Base-by-base conservation (phyloP, 1,140 invertebrate species). In the Trichonephila clavipes region DNA sequence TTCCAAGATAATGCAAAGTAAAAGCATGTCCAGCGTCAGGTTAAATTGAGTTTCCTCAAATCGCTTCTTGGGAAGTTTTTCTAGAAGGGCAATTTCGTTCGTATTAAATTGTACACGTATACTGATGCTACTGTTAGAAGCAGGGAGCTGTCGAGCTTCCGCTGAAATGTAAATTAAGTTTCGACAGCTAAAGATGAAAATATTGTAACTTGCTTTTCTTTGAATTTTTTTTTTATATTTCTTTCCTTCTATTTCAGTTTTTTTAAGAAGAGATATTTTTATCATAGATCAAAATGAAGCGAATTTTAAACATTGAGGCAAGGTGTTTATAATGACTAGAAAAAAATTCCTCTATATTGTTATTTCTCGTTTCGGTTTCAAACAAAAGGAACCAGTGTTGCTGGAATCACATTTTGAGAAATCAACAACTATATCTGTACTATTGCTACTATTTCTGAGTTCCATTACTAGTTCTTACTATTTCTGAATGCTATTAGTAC, bases 41-140 rank as follows among this genome's bases (percentile, higher is more conserved):
- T 77, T 40, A 77, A 77, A 77, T 77, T 77, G 72, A 77, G 72
- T 77, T 77, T 77, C 16, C 72, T 34, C 72, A 77, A 77, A 77
- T 40, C 72, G 72, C 72, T 40, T 77, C 34, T 18, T 18, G 6
- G 14, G 28, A 6, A 77, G 4, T 0, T 40, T 40, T 24, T 77
- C 34, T 40, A 16, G 34, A 40, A 77, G 28, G 28, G 72, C 28
- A 77, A 77, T 77, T 77, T 77, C 72, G 40, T 34, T 19, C 72
- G 14, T 40, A 77, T 77, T 77, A 77, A 34, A 77, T 40, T 77
- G 72, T 40, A 40, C 34, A 77, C 51, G 51, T 51, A 51, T 51
- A 51, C 51, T 0, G 72, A 40, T 34, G 72, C 72, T 18, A 34
- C 18, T 34, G 2, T 24, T 77, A 28, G 18, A 12, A 24, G 24